Percentiles rank a stretch among this genome's conserved stretches.
These are phyloP conservation scores for Platyrinchus mystaceus DNA, from an alignment of 2,797 vertebrate genomes.

Conservation along the genomic window DNA sequence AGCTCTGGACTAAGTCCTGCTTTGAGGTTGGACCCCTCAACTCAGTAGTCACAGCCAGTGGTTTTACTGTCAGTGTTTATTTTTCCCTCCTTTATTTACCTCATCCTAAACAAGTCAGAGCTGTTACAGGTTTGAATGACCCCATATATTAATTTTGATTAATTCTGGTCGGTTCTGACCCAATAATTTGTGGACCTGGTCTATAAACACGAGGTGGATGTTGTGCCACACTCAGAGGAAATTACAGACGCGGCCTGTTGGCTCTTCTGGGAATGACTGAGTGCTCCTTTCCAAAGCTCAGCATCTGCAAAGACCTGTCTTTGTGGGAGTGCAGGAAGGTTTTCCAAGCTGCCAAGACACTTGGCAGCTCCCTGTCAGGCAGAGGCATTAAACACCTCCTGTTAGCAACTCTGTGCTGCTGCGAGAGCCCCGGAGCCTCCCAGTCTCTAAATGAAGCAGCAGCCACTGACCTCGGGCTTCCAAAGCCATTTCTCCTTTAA, in stretches of 20 bases:
- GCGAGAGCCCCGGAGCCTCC: background rate
- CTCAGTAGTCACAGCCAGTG: background rate
- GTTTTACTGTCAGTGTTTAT: background rate
- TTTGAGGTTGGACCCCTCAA: background rate
- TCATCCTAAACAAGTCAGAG: background rate
- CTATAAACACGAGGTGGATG: background rate
- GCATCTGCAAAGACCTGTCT: background rate
- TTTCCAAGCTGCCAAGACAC: background rate
- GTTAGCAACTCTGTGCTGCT: background rate
- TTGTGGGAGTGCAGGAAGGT: background rate
- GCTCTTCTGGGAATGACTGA: background rate
- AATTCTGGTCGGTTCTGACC: background rate
- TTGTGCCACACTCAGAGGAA: background rate
- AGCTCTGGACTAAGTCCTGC: background rate
- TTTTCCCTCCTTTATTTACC: background rate
- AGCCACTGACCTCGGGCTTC: background rate
- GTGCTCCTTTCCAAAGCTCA: background rate
- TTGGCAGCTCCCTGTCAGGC: conserved; percentile 11
- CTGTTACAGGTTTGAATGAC: background rate
- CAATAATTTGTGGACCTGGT: background rate
- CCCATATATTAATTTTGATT: background rate
- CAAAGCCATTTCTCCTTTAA: background rate
- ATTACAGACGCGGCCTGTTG: background rate
- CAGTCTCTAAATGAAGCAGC: background rate
- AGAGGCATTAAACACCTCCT: background rate